These are phyloP conservation scores for Anoplius nigerrimus DNA, from an alignment of 2,888 invertebrate genomes.

Conservation along the genomic window DNA sequence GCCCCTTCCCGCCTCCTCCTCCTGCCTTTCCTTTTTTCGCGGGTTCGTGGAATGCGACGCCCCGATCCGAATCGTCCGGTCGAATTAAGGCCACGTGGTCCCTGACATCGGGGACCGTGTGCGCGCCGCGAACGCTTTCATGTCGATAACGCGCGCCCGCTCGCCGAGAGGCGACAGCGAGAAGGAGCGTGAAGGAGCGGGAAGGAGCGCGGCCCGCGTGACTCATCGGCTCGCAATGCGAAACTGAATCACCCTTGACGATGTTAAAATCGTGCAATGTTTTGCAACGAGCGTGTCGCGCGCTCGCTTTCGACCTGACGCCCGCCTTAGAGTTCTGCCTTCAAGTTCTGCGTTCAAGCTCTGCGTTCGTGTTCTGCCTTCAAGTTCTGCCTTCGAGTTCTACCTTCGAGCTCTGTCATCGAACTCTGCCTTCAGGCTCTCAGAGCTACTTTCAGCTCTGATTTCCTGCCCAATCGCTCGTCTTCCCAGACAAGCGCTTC, in stretches of 20 bases:
- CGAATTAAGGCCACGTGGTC: constrained; percentile 28
- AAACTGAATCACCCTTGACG: constrained; percentile 49
- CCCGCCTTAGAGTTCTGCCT: not conserved
- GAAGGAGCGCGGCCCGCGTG: constrained; percentile 28
- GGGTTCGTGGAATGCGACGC: not conserved
- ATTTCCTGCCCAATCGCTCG: no score
- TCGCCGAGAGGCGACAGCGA: not conserved
- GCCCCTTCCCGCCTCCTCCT: not conserved
- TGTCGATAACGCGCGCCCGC: not conserved
- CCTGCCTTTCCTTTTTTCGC: not conserved
- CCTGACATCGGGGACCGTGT: not conserved
- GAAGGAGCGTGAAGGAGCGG: not conserved
- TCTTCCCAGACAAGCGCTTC: no score
- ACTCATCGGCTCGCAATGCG: constrained; percentile 48
- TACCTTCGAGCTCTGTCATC: no score
- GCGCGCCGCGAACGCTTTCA: no score
- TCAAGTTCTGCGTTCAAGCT: no score
- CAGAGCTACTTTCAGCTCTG: no score
- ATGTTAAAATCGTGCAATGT: constrained; percentile 40
- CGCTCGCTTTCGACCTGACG: constrained; percentile 2
- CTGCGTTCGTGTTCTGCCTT: not conserved
- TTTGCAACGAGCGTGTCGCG: constrained; percentile 34
- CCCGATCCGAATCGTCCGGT: not conserved
- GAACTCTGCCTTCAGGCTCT: no score
- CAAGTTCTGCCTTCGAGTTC: not conserved